Percentiles rank a stretch among this genome's conserved stretches.
These are phyloP conservation scores for Yponomeuta malinellus DNA, from an alignment of 2,888 invertebrate genomes.

Conservation along the genomic window DNA sequence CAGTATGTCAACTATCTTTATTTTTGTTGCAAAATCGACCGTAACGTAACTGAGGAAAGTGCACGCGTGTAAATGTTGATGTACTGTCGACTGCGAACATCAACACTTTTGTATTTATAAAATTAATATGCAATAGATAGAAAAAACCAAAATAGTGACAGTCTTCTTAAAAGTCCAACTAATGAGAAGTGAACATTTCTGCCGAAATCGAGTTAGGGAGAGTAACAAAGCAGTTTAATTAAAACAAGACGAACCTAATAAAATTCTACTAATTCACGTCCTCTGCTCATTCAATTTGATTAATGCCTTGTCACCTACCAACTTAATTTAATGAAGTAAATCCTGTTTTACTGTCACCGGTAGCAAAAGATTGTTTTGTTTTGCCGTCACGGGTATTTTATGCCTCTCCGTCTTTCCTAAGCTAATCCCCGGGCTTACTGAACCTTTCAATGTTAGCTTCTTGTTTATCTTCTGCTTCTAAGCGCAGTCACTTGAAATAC, in stretches of 20 bases:
- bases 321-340: not conserved
- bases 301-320: not conserved
- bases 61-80: too few species aligned
- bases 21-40: too few species aligned
- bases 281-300: not conserved
- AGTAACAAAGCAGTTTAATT: not conserved
- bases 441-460: not conserved
- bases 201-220: not conserved
- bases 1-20: not conserved
- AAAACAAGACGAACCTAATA: not conserved
- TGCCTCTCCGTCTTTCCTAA: not conserved
- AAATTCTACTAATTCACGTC: not conserved
- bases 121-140: not conserved
- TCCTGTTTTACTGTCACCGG: not conserved
- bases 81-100: too few species aligned
- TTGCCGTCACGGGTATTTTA: not conserved
- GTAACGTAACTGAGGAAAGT: too few species aligned
- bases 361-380: not conserved
- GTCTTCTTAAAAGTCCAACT: not conserved
- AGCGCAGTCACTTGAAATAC: not conserved
- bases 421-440: not conserved
- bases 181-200: too few species aligned
- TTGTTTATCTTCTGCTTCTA: not conserved
- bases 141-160: not conserved
- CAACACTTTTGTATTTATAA: not conserved